phyloP scores from a whole-genome alignment of 2,888 invertebrate genomes.

The Onthophagus sagittarius region DNA sequence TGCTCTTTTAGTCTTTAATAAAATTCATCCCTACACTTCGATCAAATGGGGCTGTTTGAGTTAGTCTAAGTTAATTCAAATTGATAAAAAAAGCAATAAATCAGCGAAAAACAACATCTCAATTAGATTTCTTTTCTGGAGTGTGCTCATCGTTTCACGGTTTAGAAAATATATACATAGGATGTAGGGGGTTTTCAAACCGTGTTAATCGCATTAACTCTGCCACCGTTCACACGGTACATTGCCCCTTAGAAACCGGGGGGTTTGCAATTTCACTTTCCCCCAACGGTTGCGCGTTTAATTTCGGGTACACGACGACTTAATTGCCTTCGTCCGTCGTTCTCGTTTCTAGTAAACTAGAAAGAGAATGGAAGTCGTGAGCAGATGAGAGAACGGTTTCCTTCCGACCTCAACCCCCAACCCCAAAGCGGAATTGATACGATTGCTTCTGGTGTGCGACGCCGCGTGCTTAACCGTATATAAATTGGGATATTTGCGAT shows the following conservation, averaged over 20 bases:
- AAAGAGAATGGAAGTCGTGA: constrained; percentile 24
- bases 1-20: too few relatives aligned
- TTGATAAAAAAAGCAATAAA: too few relatives aligned
- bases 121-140: neutral
- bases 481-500: constrained; percentile 35
- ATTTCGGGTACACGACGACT: neutral
- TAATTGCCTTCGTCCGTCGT: neutral
- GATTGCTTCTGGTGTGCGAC: constrained; percentile 30
- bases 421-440: constrained; percentile 27
- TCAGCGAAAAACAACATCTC: neutral
- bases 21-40: too few relatives aligned
- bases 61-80: too few relatives aligned
- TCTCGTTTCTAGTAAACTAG: constrained; percentile 15
- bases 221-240: constrained; percentile 47
- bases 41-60: too few relatives aligned
- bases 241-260: constrained; percentile 29
- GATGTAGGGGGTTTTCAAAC: constrained; percentile 20
- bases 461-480: constrained; percentile 36
- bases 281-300: neutral
- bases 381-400: constrained; percentile 2
- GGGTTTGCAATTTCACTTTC: constrained; percentile 5
- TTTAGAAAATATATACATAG: too few relatives aligned
- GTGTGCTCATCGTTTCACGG: too few relatives aligned
- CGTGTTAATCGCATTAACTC: constrained; percentile 46
- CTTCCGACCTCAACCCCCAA: constrained; percentile 2